Base-by-base conservation (phyloP, 37 sponge, comb jelly and placozoan genomes). In the Diacarnus erythraeanus region DNA sequence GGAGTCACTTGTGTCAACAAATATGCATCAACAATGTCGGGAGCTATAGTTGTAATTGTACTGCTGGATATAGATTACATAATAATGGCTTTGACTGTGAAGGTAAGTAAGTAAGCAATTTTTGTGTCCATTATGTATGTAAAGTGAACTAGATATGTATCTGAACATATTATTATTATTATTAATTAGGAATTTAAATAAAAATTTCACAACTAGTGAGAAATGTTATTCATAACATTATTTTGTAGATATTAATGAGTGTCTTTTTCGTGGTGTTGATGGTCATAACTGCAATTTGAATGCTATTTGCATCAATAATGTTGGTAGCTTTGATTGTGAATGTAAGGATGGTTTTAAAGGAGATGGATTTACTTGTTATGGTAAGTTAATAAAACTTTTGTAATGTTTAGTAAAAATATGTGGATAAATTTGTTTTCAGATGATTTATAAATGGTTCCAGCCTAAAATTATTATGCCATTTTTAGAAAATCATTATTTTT, bases 1-100 rank as follows among this genome's bases (percentile, higher is more conserved):
- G 44, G 3, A 64, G 0, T 12, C 10, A 38, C 27, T 57, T 35
- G 27, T 82, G 84, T 69, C 31, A 76, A 36, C 27, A 27, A 1
- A 33, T 17, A 18, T 84, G 84, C 42, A 0, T 21, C 17, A 76
- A 84, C 59, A 76, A 54, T 58, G 38, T 69, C 30, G 84, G 84
- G 12, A 84, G 77, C 59, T 84, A 66, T 59, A 54, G 35, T 5
- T 82, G 83, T 44, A 66, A 26, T 18, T 82, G 83, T 74, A 63
- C 44, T 31, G 21, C 36, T 31, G 83, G 83, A 1, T 82, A 35
- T 63, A 35, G 27, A 2, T 10, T 65, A 31, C 33, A 65, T 35
- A 58, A 64, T 17, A 56, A 82, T 74, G 75, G 75, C 5, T 44
- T 35, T 26, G 18, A 60, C 8, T 76, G 77, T 76, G 61, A 29